These are phyloP conservation scores for Psammodynastes pulverulentus DNA, from an alignment of 2,113 vertebrate genomes.

Conservation along the genomic window DNA sequence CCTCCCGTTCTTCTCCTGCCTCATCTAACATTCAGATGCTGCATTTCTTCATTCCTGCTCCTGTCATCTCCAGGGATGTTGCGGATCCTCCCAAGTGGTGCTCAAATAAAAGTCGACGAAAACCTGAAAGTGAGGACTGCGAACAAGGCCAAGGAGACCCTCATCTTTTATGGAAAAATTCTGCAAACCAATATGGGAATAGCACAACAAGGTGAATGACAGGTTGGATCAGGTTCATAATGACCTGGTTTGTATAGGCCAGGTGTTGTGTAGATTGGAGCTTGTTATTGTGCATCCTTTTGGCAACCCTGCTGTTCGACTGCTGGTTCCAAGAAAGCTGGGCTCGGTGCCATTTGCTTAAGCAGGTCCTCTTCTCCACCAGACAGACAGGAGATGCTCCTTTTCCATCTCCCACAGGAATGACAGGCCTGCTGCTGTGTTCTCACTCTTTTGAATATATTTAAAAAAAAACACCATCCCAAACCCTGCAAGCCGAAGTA, in stretches of 20 bases:
- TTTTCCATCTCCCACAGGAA: slow-evolving; percentile 49
- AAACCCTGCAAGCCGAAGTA: slow-evolving; percentile 30
- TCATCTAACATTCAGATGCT: slow-evolving; percentile 7
- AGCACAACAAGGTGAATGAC: slow-evolving; percentile 68
- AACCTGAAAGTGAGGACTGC: background rate
- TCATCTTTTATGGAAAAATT: slow-evolving; percentile 39
- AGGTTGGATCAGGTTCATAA: slow-evolving; percentile 75
- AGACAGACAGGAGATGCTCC: slow-evolving; percentile 52
- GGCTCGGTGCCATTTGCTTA: slow-evolving; percentile 69
- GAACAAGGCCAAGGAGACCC: slow-evolving; percentile 13
- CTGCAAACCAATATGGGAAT: slow-evolving; percentile 58
- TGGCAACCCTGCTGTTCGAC: slow-evolving; percentile 67
- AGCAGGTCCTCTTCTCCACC: slow-evolving; percentile 59
- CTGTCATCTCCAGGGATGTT: background rate
- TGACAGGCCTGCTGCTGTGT: slow-evolving; percentile 46
- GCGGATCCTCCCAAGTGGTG: background rate
- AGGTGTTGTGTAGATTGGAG: slow-evolving; percentile 78
- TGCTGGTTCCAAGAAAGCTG: slow-evolving; percentile 64
- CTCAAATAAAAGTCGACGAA: slow-evolving; percentile 27
- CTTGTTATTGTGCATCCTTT: slow-evolving; percentile 73
- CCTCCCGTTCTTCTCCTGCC: slow-evolving; percentile 13
- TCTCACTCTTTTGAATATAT: slow-evolving; percentile 46
- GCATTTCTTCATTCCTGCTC: slow-evolving; percentile 23
- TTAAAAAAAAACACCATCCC: background rate
- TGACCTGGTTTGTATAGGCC: slow-evolving; percentile 75